Evolutionary conservation across 2,797 vertebrate genomes (phyloP).

Genomic region (Tadarida brasiliensis): DNA sequence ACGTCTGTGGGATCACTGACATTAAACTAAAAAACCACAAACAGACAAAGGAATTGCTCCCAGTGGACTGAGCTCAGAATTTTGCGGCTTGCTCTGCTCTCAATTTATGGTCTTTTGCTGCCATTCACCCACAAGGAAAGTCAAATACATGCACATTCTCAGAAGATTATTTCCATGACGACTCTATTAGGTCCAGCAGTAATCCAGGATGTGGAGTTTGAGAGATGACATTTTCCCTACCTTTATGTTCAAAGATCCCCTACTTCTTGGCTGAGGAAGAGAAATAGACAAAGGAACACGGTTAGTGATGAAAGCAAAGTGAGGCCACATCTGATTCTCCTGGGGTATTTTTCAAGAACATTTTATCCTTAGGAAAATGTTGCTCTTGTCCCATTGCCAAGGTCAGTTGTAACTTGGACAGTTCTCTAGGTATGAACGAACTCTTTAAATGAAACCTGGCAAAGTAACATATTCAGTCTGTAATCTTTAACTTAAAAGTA

Average conservation of each 20-base stretch:
- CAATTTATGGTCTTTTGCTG: neutral
- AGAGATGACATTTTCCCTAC: conserved; percentile 29
- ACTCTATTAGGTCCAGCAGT: conserved; percentile 12
- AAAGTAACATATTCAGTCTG: neutral
- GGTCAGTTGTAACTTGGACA: conserved; percentile 48
- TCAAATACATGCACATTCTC: neutral
- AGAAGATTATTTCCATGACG: conserved; percentile 34
- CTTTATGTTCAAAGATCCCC: conserved; percentile 41
- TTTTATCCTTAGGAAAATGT: conserved; percentile 74
- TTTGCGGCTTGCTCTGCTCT: conserved; percentile 16
- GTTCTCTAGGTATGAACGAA: conserved; percentile 65
- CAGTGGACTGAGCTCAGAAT: neutral
- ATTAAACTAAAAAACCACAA: conserved; percentile 11
- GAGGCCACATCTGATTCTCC: conserved; percentile 20
- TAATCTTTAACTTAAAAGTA: conserved; percentile 45
- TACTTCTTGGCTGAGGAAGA: conserved; percentile 52
- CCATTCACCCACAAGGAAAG: neutral
- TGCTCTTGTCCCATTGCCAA: conserved; percentile 63
- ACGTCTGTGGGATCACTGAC: neutral
- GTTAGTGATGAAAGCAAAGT: conserved; percentile 25
- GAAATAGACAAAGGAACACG: conserved; percentile 26
- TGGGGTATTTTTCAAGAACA: conserved; percentile 71
- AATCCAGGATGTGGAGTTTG: conserved; percentile 11
- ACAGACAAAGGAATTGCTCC: neutral
- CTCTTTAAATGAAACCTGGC: conserved; percentile 60